Evolutionary conservation across 2,888 invertebrate species (phyloP), one percentile per base, ranked within the genome.

Genomic region (Cheilosia soror): DNA sequence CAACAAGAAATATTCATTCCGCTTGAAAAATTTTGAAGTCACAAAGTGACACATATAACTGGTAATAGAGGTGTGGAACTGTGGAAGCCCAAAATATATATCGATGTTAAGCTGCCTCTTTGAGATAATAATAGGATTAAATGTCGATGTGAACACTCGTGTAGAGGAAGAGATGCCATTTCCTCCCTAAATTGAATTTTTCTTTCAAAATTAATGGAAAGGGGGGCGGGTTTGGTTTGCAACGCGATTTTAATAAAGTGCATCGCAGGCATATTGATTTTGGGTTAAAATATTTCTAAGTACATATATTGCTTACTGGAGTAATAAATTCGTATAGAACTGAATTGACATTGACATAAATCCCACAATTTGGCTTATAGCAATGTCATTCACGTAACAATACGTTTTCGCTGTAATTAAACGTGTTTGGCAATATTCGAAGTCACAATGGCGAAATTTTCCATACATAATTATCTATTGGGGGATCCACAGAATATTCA

Each of bases 71-170:
- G 25, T 37, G 51, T 13, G 27, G 40, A 40, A 37, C 13, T 37
- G 51, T 13, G 27, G 40, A 40, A 37, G n/a, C 2, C 49, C 29
- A 44, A 44, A 25, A 7, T 49, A 42, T 62, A 29, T 15, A 29
- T 65, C 37, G 25, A 37, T 7, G 13, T 69, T 27, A 57, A 47
- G 37, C 49, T 58, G 27, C 3, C 37, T 33, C 25, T 71, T 58
- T 20, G 33, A 20, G 6, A 53, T 49, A n/a, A 71, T 58, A 58
- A 71, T n/a, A 15, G 49, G 58, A 71, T 71, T 40, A 47, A 49
- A 37, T 47, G 25, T 47, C 20, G n/a, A 37, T 37, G 20, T 25
- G n/a, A 40, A 68, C 2, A 47, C n/a, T 20, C 31, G 6, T 11
- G 42, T 4, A 33, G 11, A 25, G 9, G 20, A 2, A 2, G 11